Evolutionary conservation across 2,888 invertebrate genomes (phyloP), one percentile per base, ranked within the genome.

Genomic region (Pandemis heparana): DNA sequence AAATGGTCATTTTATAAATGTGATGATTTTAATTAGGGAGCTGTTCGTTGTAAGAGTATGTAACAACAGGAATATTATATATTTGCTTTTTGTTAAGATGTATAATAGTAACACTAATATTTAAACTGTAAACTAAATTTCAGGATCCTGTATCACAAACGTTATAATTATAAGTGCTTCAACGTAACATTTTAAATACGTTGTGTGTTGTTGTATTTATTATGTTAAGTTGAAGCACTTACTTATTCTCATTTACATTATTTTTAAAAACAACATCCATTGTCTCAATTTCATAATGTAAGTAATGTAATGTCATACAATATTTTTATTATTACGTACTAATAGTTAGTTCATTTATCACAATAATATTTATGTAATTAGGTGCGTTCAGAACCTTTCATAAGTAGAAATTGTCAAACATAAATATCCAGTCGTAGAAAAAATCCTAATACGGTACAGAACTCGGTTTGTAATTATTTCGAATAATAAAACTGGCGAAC

Each of bases 281-380:
- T 51, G 32, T 23, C 32, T 53, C 48, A 8, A 60, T 70, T 62
- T n/a, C 16, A 38, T 63, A 18, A 32, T 16, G 10, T 16, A 61
- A 66, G 51, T 39, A 53, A 38, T 23, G n/a, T n/a, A n/a, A n/a
- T n/a, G 59, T 56, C 46, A 56, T 53, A 51, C 56, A 46, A 68
- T 63, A 46, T 51, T 51, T 51, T 51, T 51, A 56, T 64, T 64
- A 73, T 41, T 48, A 67, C 39, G 7, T 23, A 59, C 48, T 73
- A 73, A 64, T 64, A 73, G n/a, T n/a, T n/a, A n/a, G 68, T 64
- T 63, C 59, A 64, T 73, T 60, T 73, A 73, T 73, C 73, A 73
- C 73, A 73, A 59, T 63, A 64, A 41, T n/a, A 56, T 73, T 51
- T 51, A 51, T 51, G 51, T 51, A 51, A 51, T 7, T 51, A 51